Evolutionary conservation across 2,113 vertebrate species (phyloP).

Genomic region (Oryzias celebensis): DNA sequence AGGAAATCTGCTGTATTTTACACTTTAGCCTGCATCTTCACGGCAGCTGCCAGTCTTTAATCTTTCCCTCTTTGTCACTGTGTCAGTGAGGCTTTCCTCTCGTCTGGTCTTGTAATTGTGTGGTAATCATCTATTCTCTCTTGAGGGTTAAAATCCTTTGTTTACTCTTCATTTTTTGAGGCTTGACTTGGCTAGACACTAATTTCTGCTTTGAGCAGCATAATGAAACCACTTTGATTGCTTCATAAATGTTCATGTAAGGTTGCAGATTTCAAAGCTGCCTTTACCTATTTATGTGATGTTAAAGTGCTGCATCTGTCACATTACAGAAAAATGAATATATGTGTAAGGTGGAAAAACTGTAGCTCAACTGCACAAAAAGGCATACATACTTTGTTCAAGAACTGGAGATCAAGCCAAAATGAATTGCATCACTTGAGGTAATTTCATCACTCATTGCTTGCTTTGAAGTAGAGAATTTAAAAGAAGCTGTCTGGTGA

Average conservation of each 20-base stretch:
- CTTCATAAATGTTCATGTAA: slow-evolving; percentile 25
- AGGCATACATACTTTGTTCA: not conserved
- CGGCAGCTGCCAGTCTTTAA: slow-evolving; percentile 55
- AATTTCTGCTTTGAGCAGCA: slow-evolving; percentile 55
- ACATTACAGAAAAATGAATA: not conserved
- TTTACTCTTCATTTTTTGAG: slow-evolving; percentile 67
- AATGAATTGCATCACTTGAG: too few relatives aligned
- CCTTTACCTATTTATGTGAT: too few relatives aligned
- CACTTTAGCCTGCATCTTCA: slow-evolving; percentile 60
- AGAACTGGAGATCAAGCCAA: too few relatives aligned
- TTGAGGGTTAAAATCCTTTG: slow-evolving; percentile 67
- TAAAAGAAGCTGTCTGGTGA: too few relatives aligned
- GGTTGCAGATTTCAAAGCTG: too few relatives aligned
- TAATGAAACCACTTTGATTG: slow-evolving; percentile 48
- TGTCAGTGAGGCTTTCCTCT: slow-evolving; percentile 60
- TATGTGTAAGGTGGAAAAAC: not conserved
- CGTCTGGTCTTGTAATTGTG: slow-evolving; percentile 65
- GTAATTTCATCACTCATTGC: too few relatives aligned
- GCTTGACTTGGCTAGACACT: slow-evolving; percentile 54
- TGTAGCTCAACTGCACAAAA: not conserved
- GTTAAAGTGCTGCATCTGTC: not conserved
- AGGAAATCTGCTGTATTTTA: slow-evolving; percentile 51
- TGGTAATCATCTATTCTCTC: slow-evolving; percentile 71
- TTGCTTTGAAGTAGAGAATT: too few relatives aligned
- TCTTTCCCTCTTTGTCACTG: slow-evolving; percentile 61